Percentiles rank a stretch among this genome's conserved stretches.
These are phyloP conservation scores for Apostichopus californicus DNA, from an alignment of 35 echinoderm and acorn worm species.

Conservation along the genomic window DNA sequence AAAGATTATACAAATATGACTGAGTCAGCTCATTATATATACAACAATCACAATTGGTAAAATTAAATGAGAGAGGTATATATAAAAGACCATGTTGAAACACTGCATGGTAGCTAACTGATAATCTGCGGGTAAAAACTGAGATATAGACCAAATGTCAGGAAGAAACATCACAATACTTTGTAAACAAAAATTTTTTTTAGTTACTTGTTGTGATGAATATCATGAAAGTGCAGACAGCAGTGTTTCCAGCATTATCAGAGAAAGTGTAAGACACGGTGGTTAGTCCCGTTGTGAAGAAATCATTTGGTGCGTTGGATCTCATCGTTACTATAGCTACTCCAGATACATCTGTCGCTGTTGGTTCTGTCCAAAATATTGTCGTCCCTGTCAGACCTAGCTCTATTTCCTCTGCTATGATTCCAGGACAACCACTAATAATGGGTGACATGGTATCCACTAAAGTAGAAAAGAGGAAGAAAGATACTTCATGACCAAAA, in stretches of 20 bases:
- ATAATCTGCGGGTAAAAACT: no score
- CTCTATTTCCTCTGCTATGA: neutral
- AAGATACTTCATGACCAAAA: no score
- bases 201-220: neutral
- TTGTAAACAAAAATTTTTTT: no score
- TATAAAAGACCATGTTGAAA: no score
- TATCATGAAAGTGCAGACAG: constrained; percentile 1
- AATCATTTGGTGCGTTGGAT: neutral
- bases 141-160: no score
- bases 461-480: neutral
- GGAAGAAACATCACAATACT: no score
- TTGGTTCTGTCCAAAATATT: neutral
- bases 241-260: neutral
- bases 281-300: neutral
- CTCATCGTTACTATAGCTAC: neutral
- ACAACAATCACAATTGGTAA: no score
- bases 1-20: no score
- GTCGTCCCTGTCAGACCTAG: neutral
- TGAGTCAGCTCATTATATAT: no score
- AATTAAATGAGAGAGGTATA: no score
- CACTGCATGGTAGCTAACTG: no score
- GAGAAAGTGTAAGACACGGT: neutral
- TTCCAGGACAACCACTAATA: neutral
- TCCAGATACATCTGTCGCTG: neutral
- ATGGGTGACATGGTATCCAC: neutral